Conservation (phyloP, 2,797 vertebrate genomes). For the Malurus splendens region DNA sequence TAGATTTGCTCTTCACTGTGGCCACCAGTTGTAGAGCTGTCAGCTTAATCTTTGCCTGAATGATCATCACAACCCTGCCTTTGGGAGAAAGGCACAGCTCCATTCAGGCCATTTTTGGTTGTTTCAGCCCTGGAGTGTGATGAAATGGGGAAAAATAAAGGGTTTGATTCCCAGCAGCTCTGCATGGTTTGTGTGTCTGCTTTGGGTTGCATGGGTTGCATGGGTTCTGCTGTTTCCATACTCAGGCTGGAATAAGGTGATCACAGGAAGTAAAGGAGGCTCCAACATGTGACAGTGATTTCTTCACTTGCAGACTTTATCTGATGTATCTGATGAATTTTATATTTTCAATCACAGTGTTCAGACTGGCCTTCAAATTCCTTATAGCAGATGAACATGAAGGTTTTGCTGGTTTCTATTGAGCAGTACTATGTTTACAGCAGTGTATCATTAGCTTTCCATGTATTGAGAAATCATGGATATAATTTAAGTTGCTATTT, state of each 20-base stretch:
- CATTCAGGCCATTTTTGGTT: neutral
- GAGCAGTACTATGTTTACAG: neutral
- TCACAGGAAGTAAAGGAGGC: neutral
- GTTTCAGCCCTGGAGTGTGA: neutral
- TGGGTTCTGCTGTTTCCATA: neutral
- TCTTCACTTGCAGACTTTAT: neutral
- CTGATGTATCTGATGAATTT: neutral
- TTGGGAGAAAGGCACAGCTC: neutral
- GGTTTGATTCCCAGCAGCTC: neutral
- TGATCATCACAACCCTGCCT: neutral
- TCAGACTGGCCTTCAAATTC: neutral
- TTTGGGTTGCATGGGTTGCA: neutral
- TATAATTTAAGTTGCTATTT: neutral
- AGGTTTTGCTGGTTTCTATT: neutral
- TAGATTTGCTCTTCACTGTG: neutral
- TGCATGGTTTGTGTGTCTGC: neutral
- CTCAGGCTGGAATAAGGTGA: neutral
- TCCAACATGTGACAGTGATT: neutral
- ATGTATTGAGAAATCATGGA: neutral
- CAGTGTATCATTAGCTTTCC: neutral
- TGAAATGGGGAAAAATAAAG: neutral
- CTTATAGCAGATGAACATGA: neutral
- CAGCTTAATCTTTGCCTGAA: neutral
- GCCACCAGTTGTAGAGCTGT: neutral
- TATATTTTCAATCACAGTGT: neutral